A percentile compares a stretch with the other conserved stretches of the same genome.
These are phyloP conservation scores for Leptoteleia sp. DNA, from an alignment of 1,140 invertebrate genomes.

Conservation along the genomic window DNA sequence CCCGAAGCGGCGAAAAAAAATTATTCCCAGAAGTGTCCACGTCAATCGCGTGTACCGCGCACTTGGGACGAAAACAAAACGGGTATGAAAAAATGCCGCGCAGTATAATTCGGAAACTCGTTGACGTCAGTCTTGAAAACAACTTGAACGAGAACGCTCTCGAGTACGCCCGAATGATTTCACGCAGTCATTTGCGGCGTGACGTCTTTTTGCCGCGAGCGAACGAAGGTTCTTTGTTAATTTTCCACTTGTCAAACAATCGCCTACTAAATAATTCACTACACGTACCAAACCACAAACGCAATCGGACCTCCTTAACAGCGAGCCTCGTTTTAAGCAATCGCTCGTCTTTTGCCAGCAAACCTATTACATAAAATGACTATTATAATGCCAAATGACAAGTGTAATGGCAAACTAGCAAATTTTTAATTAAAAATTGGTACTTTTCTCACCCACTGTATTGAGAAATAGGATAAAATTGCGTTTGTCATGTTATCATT, in stretches of 20 bases:
- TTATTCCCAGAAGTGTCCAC: not conserved
- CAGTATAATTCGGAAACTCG: conserved; percentile 7
- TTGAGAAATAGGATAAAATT: too few relatives aligned
- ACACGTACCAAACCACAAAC: conserved; percentile 40
- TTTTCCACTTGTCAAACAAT: conserved; percentile 42
- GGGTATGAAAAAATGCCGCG: conserved; percentile 3
- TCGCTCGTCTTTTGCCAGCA: too few relatives aligned
- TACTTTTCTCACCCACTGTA: too few relatives aligned
- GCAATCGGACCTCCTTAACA: conserved; percentile 40
- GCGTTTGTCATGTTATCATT: too few relatives aligned
- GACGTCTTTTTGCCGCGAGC: conserved; percentile 20
- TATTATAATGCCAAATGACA: too few relatives aligned
- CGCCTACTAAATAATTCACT: conserved; percentile 47
- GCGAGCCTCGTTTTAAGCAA: too few relatives aligned
- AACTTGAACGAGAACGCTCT: conserved; percentile 6
- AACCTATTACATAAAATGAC: too few relatives aligned
- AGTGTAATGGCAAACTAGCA: too few relatives aligned
- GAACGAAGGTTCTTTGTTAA: conserved; percentile 33
- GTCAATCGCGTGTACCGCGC: not conserved
- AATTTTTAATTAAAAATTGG: too few relatives aligned
- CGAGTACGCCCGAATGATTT: not conserved
- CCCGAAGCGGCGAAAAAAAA: not conserved
- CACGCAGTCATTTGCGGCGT: conserved; percentile 9
- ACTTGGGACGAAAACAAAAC: not conserved
- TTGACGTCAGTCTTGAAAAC: conserved; percentile 17